phyloP scores from a whole-genome alignment of 2,113 vertebrate genomes.

The Oryzias melastigma region DNA sequence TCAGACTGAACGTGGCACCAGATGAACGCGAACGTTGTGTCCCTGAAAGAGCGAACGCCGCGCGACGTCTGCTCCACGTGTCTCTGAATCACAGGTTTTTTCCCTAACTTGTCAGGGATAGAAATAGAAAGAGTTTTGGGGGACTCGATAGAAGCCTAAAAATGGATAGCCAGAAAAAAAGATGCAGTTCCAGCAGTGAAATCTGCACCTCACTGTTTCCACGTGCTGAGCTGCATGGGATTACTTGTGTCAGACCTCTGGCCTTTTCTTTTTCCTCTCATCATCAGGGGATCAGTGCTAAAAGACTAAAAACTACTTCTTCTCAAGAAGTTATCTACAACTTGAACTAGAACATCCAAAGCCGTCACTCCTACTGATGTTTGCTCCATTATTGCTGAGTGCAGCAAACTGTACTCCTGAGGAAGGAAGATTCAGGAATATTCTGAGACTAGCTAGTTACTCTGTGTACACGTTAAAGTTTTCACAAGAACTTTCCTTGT shows the following conservation, averaged over 20 bases:
- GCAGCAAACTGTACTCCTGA: constrained; percentile 8
- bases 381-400: constrained; percentile 30
- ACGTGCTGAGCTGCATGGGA: constrained; percentile 60
- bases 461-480: not conserved
- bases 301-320: constrained; percentile 27
- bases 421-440: not conserved
- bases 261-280: constrained; percentile 29
- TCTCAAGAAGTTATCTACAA: not conserved
- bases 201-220: constrained; percentile 63
- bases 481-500: constrained; percentile 10
- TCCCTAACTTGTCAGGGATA: constrained; percentile 33
- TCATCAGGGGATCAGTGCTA: constrained; percentile 44
- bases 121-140: constrained; percentile 24
- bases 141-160: not conserved
- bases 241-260: constrained; percentile 65
- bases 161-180: not conserved
- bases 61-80: not conserved
- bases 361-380: constrained; percentile 28
- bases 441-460: not conserved
- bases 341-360: not conserved
- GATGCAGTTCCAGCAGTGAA: constrained; percentile 20
- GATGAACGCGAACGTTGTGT: constrained; percentile 22
- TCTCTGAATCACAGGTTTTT: constrained; percentile 32
- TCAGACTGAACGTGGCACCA: constrained; percentile 51
- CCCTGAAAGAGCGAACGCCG: constrained; percentile 20